A percentile compares a stretch with the other conserved stretches of the same genome.
phyloP scores from a whole-genome alignment of 1,140 invertebrate genomes.

The Brachionus manjavacas region DNA sequence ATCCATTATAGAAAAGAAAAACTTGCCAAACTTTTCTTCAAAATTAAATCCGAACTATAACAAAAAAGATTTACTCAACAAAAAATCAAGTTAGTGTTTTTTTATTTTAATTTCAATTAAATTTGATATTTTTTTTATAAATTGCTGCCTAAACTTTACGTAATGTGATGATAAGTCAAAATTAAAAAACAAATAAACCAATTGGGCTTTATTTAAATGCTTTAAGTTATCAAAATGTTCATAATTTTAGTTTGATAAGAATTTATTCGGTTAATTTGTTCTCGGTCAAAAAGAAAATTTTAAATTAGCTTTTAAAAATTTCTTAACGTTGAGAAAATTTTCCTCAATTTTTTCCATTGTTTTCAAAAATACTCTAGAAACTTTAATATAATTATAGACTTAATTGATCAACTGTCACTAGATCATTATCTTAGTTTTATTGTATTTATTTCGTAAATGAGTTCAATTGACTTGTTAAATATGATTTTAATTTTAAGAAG shows the following conservation, averaged over 20 bases:
- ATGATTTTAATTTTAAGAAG: not conserved
- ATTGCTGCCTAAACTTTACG: not conserved
- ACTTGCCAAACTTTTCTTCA: not conserved
- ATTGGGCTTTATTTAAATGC: not conserved
- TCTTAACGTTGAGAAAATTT: not conserved
- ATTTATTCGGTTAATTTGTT: not conserved
- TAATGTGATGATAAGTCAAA: not conserved
- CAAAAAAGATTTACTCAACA: not conserved
- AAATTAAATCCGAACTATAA: not conserved
- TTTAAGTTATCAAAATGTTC: not conserved
- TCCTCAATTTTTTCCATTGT: not conserved
- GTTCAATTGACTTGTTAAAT: not conserved
- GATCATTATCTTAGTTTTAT: not conserved
- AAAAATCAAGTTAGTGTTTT: constrained; percentile 19
- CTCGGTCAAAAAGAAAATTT: not conserved
- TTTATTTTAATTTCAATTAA: constrained; percentile 10
- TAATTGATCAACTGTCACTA: not conserved
- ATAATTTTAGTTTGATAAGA: not conserved
- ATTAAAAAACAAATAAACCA: not conserved
- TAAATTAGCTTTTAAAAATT: not conserved
- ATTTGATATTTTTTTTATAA: constrained; percentile 3
- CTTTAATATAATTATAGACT: not conserved
- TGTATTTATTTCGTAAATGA: not conserved
- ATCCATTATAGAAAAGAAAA: constrained; percentile 17
- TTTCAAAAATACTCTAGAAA: not conserved